Evolutionary conservation across 2,113 vertebrate species (phyloP).

Genomic region (Dolichotis patagonum): DNA sequence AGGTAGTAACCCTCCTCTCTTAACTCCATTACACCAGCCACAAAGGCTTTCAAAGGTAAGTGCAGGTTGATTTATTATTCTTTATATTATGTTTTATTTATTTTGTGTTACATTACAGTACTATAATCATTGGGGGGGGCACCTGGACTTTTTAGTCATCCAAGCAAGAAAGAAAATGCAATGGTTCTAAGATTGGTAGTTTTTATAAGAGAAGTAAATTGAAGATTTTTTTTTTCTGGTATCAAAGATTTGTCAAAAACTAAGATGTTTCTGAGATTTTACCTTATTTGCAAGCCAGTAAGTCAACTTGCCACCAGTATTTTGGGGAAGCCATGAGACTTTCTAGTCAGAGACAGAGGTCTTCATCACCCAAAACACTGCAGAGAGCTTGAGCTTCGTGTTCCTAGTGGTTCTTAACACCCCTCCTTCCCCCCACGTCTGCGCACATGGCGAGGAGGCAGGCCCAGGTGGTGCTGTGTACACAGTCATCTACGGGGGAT

Average conservation of each 20-base stretch:
- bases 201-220: constrained; percentile 10
- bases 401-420: neutral
- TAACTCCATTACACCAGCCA: neutral
- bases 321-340: neutral
- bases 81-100: neutral
- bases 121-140: neutral
- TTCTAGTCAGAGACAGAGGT: neutral
- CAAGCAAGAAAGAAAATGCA: constrained; percentile 15
- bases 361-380: neutral
- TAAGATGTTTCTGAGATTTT: constrained; percentile 4
- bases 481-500: neutral
- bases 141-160: constrained; percentile 28
- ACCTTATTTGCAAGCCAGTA: neutral
- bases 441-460: neutral
- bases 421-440: neutral
- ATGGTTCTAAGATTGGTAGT: neutral
- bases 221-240: neutral
- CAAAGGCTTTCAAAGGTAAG: neutral
- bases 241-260: neutral
- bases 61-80: neutral
- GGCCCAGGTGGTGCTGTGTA: neutral
- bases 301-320: neutral
- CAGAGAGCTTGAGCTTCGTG: neutral
- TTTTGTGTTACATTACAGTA: neutral
- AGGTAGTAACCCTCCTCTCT: neutral